Base-by-base conservation (phyloP, 2,888 invertebrate genomes). In the Polyommatus iphigenia region DNA sequence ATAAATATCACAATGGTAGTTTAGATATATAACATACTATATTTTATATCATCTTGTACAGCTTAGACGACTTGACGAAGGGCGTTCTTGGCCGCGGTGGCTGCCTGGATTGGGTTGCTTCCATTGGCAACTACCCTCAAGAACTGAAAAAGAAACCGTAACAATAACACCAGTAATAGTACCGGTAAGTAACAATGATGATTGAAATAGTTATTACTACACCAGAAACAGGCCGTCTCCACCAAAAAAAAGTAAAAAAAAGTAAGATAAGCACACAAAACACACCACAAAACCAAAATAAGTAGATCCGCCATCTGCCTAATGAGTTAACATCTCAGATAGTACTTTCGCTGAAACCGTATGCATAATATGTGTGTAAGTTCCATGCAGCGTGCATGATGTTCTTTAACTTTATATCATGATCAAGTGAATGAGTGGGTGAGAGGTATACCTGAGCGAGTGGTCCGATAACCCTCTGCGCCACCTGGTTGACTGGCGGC, bases 121-220 rank as follows among this genome's bases (percentile, higher is more conserved):
- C 87, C 88, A 18, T 36, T 32, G 20, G 81, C 82, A 1, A 88
- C 76, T 0, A 82, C 83, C 73, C 81, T 80, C 79, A 90, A 57
- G 83, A 90, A 86, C 92, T 92, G 86, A 50, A 80, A 82, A 78
- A 62, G 1, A 24, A 62, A 62, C 1, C 13, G 13, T 62, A 62
- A 20, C 20, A 46, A 46, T 46, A 10, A 46, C 3, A 46, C 13
- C 46, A 46, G 3, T 46, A 0, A 46, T 46, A 8, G 41, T 41
- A 8, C 8, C 8, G 41, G 8, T 10, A 41, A 2, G 1, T 41
- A 8, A 41, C 41, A 41, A 10, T 2, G 41, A 41, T 41, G 10
- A 24, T 41, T 41, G 41, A 46, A 46, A 46, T 13, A 46, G 46
- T 3, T 46, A 46, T 10, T 41, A 41, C 10, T 41, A 41, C 41